Evolutionary conservation across 2,797 vertebrate species (phyloP).

Genomic region (Catharus ustulatus): DNA sequence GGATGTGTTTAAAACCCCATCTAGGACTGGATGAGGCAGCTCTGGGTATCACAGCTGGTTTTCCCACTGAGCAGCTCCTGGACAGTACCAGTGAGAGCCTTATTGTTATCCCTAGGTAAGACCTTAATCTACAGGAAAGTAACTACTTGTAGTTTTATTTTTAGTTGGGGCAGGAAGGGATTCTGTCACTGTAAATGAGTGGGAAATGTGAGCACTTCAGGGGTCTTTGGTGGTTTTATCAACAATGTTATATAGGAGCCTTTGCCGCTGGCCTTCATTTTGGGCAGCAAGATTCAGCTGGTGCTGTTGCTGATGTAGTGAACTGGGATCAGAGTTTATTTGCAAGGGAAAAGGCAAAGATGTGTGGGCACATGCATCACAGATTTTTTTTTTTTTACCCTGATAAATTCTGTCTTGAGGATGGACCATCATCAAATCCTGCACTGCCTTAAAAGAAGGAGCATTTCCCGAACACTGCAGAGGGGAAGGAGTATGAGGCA

Average conservation of each 20-base stretch:
- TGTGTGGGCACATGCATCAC: background rate
- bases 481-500: background rate
- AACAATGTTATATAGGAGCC: accelerated
- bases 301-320: background rate
- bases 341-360: background rate
- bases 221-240: background rate
- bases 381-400: background rate
- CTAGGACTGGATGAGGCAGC: background rate
- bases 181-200: background rate
- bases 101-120: background rate
- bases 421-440: background rate
- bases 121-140: background rate
- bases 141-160: background rate
- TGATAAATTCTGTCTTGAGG: background rate
- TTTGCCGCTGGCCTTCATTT: background rate
- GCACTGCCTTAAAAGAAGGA: background rate
- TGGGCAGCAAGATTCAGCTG: background rate
- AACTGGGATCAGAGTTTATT: background rate
- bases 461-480: background rate
- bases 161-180: background rate
- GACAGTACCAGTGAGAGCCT: background rate
- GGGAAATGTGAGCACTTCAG: background rate
- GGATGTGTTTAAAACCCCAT: background rate
- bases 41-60: background rate
- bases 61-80: background rate